Evolutionary conservation across 2,888 invertebrate genomes (phyloP), one percentile per base, ranked within the genome.

Genomic region (Ceratothoa steindachneri): DNA sequence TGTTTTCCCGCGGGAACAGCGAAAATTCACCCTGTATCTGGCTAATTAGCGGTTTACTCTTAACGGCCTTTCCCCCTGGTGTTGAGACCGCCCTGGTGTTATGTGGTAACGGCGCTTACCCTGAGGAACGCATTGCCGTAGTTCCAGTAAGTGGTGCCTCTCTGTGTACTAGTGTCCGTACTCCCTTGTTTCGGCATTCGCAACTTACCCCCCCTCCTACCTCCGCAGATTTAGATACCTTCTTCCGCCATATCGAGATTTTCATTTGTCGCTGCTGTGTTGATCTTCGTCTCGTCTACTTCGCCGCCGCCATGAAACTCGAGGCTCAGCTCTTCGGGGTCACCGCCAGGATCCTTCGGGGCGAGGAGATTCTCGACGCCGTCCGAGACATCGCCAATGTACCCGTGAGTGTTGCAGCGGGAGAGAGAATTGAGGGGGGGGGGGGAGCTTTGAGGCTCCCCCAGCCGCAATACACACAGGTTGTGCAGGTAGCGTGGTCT

Each of bases 1-100:
- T n/a, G 78, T 71, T 41, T 69, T 67, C 67, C 77, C 72, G 71
- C 74, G 76, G 72, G 80, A 80, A 69, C 77, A 80, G 78, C 76
- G 80, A 66, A 70, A 72, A 66, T 81, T 81, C 80, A 83, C 83
- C 81, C 84, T 83, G 77, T 82, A 82, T 81, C 82, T 83, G 81
- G 82, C 86, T 86, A 88, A 89, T 86, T 89, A 89, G 88, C 87
- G 87, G 85, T 87, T 88, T 83, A 88, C 88, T 85, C 87, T 92
- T 87, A 92, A 93, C 92, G 92, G 91, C 85, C 93, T 93, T 88
- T 93, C 93, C 85, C 93, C 93, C 87, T 93, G 93, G 93, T 87
- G 87, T 76, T 84, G 86, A 86, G 84, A 87, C 85, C 88, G 88
- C 88, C 88, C 87, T 86, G 86, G 85, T 85, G 88, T 88, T 89